Percentiles rank a stretch among this genome's conserved stretches.
Conservation (phyloP, 2,888 invertebrate genomes). For the Athetis lepigone region DNA sequence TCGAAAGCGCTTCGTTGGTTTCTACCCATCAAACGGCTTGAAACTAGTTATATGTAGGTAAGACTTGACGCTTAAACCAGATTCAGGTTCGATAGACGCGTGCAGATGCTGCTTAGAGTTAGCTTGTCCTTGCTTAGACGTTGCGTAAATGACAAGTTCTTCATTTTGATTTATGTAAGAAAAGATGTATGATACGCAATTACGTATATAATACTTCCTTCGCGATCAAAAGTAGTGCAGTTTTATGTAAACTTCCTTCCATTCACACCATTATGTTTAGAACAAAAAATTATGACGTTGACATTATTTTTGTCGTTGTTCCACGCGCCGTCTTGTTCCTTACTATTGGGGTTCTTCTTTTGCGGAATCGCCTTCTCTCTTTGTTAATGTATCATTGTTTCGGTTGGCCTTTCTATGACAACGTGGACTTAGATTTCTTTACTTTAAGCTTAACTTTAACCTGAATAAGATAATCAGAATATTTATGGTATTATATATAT, state of each 20-base stretch:
- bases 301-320: neutral
- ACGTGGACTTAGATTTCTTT: too few relatives aligned
- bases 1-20: too few relatives aligned
- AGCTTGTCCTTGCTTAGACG: neutral
- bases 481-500: too few relatives aligned
- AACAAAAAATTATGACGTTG: conserved; percentile 7
- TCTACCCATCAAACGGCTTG: neutral
- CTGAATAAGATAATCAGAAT: too few relatives aligned
- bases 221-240: neutral
- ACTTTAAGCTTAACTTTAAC: too few relatives aligned
- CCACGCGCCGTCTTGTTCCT: too few relatives aligned
- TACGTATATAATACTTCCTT: conserved; percentile 3
- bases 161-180: too few relatives aligned
- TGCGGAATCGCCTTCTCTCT: too few relatives aligned
- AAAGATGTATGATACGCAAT: too few relatives aligned
- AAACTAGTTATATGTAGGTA: neutral
- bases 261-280: conserved; percentile 6
- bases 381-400: too few relatives aligned
- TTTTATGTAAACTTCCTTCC: conserved; percentile 11
- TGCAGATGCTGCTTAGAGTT: neutral
- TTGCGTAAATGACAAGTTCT: neutral
- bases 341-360: too few relatives aligned
- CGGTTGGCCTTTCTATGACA: too few relatives aligned
- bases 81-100: neutral
- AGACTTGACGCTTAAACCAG: neutral